These are phyloP conservation scores for Phoeniculus purpureus DNA, from an alignment of 2,797 vertebrate species.

Conservation along the genomic window DNA sequence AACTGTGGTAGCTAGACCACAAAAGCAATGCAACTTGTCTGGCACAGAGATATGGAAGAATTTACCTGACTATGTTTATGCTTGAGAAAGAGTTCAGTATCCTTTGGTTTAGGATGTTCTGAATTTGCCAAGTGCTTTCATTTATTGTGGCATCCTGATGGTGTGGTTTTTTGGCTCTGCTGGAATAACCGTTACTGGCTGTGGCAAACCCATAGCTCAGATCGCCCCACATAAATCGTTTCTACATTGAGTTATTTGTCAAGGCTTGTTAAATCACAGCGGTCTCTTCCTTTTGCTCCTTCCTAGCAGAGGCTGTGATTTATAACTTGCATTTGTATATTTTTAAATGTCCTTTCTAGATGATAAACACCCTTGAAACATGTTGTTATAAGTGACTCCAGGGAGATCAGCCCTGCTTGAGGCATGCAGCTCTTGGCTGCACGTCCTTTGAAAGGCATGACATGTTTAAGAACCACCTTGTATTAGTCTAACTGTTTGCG, in stretches of 20 bases:
- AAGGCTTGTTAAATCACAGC: not conserved
- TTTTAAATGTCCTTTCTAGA: slow-evolving; percentile 29
- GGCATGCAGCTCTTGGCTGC: slow-evolving; percentile 22
- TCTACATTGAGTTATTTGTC: not conserved
- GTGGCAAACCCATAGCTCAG: not conserved
- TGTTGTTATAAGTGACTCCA: not conserved
- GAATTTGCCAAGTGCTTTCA: not conserved
- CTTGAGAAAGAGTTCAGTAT: not conserved
- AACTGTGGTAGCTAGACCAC: not conserved
- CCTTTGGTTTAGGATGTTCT: not conserved
- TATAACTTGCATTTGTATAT: not conserved
- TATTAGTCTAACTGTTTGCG: not conserved
- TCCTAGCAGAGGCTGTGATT: not conserved
- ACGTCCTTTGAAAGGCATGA: not conserved
- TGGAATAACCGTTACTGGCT: not conserved
- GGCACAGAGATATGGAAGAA: not conserved
- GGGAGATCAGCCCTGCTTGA: slow-evolving; percentile 21
- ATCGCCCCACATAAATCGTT: not conserved
- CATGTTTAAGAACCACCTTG: slow-evolving; percentile 12
- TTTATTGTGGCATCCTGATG: not conserved
- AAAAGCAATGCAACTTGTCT: not conserved
- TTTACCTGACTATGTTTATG: not conserved
- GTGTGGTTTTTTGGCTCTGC: not conserved
- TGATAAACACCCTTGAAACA: slow-evolving; percentile 43
- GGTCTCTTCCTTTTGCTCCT: slow-evolving; percentile 5